These are phyloP conservation scores for Polia nebulosa DNA, from an alignment of 2,888 invertebrate species.

Conservation along the genomic window DNA sequence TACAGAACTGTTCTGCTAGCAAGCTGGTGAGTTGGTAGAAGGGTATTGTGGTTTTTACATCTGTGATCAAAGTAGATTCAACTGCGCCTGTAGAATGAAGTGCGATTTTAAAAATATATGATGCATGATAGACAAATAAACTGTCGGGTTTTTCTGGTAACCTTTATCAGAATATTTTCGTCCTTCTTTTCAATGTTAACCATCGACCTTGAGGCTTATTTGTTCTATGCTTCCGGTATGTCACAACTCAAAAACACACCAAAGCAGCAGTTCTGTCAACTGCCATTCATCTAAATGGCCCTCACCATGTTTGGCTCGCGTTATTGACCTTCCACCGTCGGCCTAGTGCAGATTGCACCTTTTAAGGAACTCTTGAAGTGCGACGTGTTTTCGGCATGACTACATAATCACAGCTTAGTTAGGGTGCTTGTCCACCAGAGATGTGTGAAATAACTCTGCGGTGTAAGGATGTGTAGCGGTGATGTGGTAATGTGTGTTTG, in stretches of 20 bases:
- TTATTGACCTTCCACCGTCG: conserved; percentile 65
- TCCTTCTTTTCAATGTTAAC: background rate
- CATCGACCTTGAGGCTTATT: background rate
- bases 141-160: background rate
- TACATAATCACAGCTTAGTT: conserved; percentile 60
- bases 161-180: background rate
- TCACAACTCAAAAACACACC: conserved; percentile 31
- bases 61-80: no score
- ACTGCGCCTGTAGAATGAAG: no score
- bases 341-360: conserved; percentile 64
- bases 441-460: background rate
- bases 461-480: no score
- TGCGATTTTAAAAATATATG: no score
- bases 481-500: no score
- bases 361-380: conserved; percentile 58
- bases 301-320: conserved; percentile 61
- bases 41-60: no score
- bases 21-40: no score
- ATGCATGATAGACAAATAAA: background rate
- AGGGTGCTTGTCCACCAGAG: conserved; percentile 17
- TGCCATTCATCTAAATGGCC: conserved; percentile 46
- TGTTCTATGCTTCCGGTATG: conserved; percentile 17
- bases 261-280: conserved; percentile 34
- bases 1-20: no score
- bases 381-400: conserved; percentile 57